Conservation (phyloP, 2,113 vertebrate species). For the Mus musculus region GRCm39 chr8:108400001-108400500, state of each 20-base stretch:
- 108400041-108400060: background rate
- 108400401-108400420: background rate
- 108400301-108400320: background rate
- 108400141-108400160: conserved; percentile 42
- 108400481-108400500: conserved; percentile 41
- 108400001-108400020: fast-evolving
- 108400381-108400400: background rate
- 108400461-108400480: background rate
- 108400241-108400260: conserved; percentile 18
- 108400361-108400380: conserved; percentile 8
- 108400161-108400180: conserved; percentile 2
- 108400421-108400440: background rate
- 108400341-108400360: background rate
- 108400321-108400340: background rate
- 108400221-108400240: background rate
- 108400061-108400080: background rate
- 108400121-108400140: conserved; percentile 24
- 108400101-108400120: background rate
- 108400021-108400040: background rate
- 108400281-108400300: background rate
- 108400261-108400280: background rate
- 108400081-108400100: conserved; percentile 50
- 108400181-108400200: conserved; percentile 12
- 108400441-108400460: background rate
- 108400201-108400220: background rate